phyloP scores from a whole-genome alignment of 2,888 invertebrate species.

The Lasioglossum pauxillum region DNA sequence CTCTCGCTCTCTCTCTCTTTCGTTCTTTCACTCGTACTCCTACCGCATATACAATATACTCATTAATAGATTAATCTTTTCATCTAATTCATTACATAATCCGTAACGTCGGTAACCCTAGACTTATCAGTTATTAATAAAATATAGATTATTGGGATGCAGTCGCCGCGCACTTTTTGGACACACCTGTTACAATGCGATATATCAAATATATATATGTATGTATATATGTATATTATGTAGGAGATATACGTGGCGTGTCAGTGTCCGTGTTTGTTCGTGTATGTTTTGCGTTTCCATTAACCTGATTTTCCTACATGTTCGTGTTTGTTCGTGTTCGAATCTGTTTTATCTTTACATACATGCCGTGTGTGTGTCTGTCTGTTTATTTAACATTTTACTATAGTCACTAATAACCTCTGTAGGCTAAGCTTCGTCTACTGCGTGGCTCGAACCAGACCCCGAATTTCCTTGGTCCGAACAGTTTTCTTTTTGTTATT shows the following conservation, averaged over 20 bases:
- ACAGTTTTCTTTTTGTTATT: slow-evolving; percentile 24
- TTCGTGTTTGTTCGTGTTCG: slow-evolving; percentile 1
- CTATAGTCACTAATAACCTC: slow-evolving; percentile 57
- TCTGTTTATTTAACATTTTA: slow-evolving; percentile 7
- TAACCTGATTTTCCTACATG: not conserved
- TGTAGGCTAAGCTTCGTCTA: slow-evolving; percentile 77
- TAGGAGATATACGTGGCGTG: slow-evolving; percentile 72
- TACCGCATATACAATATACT: slow-evolving; percentile 60
- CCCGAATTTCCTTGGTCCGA: slow-evolving; percentile 74
- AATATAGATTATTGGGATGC: slow-evolving; percentile 81
- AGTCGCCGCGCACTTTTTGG: slow-evolving; percentile 78
- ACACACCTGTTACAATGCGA: slow-evolving; percentile 80
- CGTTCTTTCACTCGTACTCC: slow-evolving; percentile 16
- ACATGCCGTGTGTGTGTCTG: slow-evolving; percentile 19
- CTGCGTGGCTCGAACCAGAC: slow-evolving; percentile 75
- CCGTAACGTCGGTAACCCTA: slow-evolving; percentile 72
- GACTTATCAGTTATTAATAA: slow-evolving; percentile 80
- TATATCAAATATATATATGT: slow-evolving; percentile 79
- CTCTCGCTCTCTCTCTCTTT: slow-evolving; percentile 11
- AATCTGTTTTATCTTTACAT: slow-evolving; percentile 23
- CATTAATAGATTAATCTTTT: slow-evolving; percentile 61
- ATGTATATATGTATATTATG: slow-evolving; percentile 47
- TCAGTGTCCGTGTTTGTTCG: slow-evolving; percentile 11
- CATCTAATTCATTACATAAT: slow-evolving; percentile 64
- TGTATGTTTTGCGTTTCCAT: not conserved